Percentiles rank a stretch among this genome's conserved stretches.
phyloP scores from a whole-genome alignment of 2,797 vertebrate genomes.

The Craterocephalus amniculus region DNA sequence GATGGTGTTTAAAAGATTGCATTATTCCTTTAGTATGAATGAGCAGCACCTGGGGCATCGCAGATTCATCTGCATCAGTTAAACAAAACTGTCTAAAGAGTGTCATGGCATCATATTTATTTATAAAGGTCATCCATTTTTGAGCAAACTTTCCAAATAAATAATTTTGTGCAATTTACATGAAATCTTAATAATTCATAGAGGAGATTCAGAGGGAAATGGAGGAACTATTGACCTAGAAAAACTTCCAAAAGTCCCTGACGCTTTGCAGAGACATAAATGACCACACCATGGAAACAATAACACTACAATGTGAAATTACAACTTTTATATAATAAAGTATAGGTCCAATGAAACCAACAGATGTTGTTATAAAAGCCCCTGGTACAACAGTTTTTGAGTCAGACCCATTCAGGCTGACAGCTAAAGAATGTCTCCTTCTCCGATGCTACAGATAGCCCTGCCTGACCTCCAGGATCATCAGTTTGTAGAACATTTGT shows the following conservation, averaged over 20 bases:
- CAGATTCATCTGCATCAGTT: slow-evolving; percentile 43
- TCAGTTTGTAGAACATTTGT: slow-evolving; percentile 80
- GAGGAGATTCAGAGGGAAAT: slow-evolving; percentile 15
- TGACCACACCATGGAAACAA: neutral
- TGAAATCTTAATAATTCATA: slow-evolving; percentile 44
- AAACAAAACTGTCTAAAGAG: slow-evolving; percentile 44
- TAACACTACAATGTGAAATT: neutral
- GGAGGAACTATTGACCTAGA: slow-evolving; percentile 4
- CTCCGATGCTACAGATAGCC: slow-evolving; percentile 67
- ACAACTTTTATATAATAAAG: slow-evolving; percentile 6
- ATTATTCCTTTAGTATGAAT: slow-evolving; percentile 43
- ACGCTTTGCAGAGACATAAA: slow-evolving; percentile 16
- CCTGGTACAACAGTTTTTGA: slow-evolving; percentile 29
- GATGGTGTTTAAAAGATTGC: slow-evolving; percentile 18
- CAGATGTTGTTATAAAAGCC: slow-evolving; percentile 34
- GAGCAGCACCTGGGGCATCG: slow-evolving; percentile 43
- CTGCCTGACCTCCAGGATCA: slow-evolving; percentile 76
- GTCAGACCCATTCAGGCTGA: slow-evolving; percentile 62
- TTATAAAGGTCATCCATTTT: slow-evolving; percentile 52
- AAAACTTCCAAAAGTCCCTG: neutral
- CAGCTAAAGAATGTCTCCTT: slow-evolving; percentile 72
- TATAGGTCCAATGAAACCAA: slow-evolving; percentile 2
- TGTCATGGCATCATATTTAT: slow-evolving; percentile 43
- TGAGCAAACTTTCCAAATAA: slow-evolving; percentile 38
- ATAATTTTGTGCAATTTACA: slow-evolving; percentile 42